Evolutionary conservation across 2,797 vertebrate genomes (phyloP).

Genomic region (Ctenopoma kingsleyae): DNA sequence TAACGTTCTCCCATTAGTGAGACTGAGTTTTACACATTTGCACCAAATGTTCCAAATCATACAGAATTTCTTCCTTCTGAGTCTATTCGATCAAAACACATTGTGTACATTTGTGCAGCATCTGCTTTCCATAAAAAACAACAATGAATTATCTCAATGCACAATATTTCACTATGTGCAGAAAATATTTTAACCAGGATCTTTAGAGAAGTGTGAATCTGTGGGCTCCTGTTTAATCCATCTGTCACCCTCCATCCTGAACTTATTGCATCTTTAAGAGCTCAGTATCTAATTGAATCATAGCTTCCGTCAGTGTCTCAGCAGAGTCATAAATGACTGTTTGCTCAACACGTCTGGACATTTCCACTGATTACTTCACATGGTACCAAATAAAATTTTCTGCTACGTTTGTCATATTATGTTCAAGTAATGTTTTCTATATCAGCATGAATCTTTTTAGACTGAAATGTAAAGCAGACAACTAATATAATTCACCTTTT

Average conservation of each 20-base stretch:
- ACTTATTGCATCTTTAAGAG: constrained; percentile 73
- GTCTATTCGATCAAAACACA: too few relatives aligned
- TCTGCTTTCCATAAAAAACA: too few relatives aligned
- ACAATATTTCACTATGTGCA: background rate
- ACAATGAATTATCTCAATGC: background rate
- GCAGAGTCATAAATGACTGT: constrained; percentile 81
- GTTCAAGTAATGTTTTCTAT: constrained; percentile 51
- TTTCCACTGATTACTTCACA: constrained; percentile 88
- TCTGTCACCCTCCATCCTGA: constrained; percentile 42
- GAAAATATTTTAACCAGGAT: background rate
- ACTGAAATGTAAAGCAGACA: constrained; percentile 21
- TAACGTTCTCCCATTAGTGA: too few relatives aligned
- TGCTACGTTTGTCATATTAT: constrained; percentile 86
- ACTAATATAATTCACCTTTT: background rate
- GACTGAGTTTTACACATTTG: too few relatives aligned
- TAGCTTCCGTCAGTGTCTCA: constrained; percentile 75
- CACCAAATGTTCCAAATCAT: too few relatives aligned
- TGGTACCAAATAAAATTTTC: constrained; percentile 86
- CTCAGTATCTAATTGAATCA: constrained; percentile 86
- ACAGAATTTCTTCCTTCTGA: too few relatives aligned
- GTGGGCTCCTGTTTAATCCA: constrained; percentile 38
- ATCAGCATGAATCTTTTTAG: constrained; percentile 50
- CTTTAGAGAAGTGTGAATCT: constrained; percentile 13
- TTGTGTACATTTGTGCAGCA: too few relatives aligned
- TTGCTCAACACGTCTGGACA: constrained; percentile 81